Conservation (phyloP, 2,113 vertebrate species). For the Limanda limanda region DNA sequence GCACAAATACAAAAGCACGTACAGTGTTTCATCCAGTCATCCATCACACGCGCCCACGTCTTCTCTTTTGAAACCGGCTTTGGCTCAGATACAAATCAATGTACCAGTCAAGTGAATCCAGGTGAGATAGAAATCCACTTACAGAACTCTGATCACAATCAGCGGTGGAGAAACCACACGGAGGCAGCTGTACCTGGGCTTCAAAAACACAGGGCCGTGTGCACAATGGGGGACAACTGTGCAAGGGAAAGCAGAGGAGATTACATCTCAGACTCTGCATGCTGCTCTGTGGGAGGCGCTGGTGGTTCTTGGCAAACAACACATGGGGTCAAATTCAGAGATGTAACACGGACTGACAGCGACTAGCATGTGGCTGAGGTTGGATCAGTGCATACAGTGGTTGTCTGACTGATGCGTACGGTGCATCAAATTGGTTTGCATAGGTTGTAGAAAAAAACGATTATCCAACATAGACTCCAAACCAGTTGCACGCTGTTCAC, state of each 20-base stretch:
- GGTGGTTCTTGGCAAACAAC: slow-evolving; percentile 45
- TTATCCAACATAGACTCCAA: background rate
- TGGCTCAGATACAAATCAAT: slow-evolving; percentile 65
- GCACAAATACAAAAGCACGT: background rate
- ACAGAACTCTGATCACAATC: slow-evolving; percentile 72
- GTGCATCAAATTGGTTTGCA: slow-evolving; percentile 1
- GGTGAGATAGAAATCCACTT: slow-evolving; percentile 74
- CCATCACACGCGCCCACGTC: slow-evolving; percentile 17
- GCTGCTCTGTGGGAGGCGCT: slow-evolving; percentile 53
- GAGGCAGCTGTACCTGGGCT: slow-evolving; percentile 60
- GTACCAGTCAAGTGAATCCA: slow-evolving; percentile 73
- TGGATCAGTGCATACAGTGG: slow-evolving; percentile 9
- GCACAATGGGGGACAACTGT: slow-evolving; percentile 58
- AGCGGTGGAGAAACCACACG: slow-evolving; percentile 46
- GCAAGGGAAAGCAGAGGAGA: slow-evolving; percentile 64
- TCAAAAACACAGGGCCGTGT: slow-evolving; percentile 48
- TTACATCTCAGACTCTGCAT: slow-evolving; percentile 62
- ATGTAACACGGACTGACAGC: slow-evolving; percentile 57
- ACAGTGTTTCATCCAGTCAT: slow-evolving; percentile 6
- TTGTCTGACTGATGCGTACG: slow-evolving; percentile 11
- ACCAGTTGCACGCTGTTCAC: background rate
- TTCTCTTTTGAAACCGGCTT: slow-evolving; percentile 37
- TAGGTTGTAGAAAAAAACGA: slow-evolving; percentile 6
- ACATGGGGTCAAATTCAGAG: slow-evolving; percentile 46
- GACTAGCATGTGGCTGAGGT: slow-evolving; percentile 42